Conservation (phyloP, 2,113 vertebrate genomes). For the Ctenomys sociabilis region DNA sequence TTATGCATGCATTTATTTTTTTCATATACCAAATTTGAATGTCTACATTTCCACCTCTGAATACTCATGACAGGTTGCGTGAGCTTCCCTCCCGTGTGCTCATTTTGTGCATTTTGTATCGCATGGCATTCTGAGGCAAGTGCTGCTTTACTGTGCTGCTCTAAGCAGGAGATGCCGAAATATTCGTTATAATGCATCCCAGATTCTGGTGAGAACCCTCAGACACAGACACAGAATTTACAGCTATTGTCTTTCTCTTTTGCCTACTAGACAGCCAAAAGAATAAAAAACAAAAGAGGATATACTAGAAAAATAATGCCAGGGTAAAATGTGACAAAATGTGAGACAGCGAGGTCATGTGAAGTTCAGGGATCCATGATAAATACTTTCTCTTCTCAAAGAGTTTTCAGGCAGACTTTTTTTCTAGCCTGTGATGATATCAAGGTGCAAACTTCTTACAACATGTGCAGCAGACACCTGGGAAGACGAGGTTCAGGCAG, state of each 20-base stretch:
- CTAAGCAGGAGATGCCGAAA: constrained; percentile 74
- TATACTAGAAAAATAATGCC: constrained; percentile 76
- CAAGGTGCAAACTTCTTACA: constrained; percentile 57
- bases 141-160: constrained; percentile 71
- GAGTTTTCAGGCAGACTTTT: constrained; percentile 77
- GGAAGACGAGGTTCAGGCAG: not conserved
- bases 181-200: constrained; percentile 76
- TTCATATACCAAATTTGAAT: not conserved
- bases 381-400: constrained; percentile 78
- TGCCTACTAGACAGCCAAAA: constrained; percentile 31
- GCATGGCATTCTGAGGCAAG: constrained; percentile 69
- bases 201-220: constrained; percentile 68
- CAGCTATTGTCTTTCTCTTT: constrained; percentile 70
- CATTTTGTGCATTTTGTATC: constrained; percentile 64
- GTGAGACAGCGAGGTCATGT: constrained; percentile 58
- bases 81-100: not conserved
- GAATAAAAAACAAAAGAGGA: constrained; percentile 69
- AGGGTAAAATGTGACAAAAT: constrained; percentile 66
- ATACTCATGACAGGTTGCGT: not conserved
- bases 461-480: not conserved
- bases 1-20: not conserved
- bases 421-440: constrained; percentile 77
- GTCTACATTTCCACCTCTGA: not conserved
- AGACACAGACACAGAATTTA: constrained; percentile 52
- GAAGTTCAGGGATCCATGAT: constrained; percentile 82